Evolutionary conservation across 2,888 invertebrate species (phyloP).

Genomic region (Lacanobia wlatinum): DNA sequence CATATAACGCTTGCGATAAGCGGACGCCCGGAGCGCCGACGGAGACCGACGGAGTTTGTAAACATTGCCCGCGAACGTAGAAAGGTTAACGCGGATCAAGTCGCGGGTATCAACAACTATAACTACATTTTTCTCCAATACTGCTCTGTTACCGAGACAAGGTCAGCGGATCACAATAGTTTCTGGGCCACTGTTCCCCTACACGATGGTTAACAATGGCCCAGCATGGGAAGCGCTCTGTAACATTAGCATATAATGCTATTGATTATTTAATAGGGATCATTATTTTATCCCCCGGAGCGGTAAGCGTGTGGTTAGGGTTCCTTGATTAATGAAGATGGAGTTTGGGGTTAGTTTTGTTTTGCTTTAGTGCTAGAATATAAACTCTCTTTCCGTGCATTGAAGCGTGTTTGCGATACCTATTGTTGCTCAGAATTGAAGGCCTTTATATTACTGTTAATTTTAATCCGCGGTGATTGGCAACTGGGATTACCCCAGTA

Average conservation of each 20-base stretch:
- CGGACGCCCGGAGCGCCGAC: too few relatives aligned
- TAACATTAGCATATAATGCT: slow-evolving; percentile 65
- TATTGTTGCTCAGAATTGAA: too few relatives aligned
- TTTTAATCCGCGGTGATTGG: too few relatives aligned
- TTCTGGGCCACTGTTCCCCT: slow-evolving; percentile 64
- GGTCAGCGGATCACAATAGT: slow-evolving; percentile 52
- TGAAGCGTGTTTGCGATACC: too few relatives aligned
- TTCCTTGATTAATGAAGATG: slow-evolving; percentile 5
- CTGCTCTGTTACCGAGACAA: slow-evolving; percentile 34
- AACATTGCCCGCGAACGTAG: too few relatives aligned
- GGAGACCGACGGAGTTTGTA: too few relatives aligned
- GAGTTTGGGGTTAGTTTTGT: neutral
- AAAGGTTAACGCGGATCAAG: neutral
- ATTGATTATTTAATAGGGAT: slow-evolving; percentile 65
- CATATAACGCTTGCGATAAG: too few relatives aligned
- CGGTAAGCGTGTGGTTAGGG: slow-evolving; percentile 12
- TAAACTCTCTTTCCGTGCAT: too few relatives aligned
- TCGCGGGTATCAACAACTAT: neutral
- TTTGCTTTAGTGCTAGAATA: neutral
- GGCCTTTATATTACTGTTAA: too few relatives aligned
- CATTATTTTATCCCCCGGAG: slow-evolving; percentile 34
- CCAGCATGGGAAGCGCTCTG: slow-evolving; percentile 55
- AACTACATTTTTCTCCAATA: slow-evolving; percentile 8
- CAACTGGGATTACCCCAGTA: too few relatives aligned
- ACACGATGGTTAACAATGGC: slow-evolving; percentile 55